Evolutionary conservation across 2,888 invertebrate genomes (phyloP).

Genomic region (Hesperia comma): DNA sequence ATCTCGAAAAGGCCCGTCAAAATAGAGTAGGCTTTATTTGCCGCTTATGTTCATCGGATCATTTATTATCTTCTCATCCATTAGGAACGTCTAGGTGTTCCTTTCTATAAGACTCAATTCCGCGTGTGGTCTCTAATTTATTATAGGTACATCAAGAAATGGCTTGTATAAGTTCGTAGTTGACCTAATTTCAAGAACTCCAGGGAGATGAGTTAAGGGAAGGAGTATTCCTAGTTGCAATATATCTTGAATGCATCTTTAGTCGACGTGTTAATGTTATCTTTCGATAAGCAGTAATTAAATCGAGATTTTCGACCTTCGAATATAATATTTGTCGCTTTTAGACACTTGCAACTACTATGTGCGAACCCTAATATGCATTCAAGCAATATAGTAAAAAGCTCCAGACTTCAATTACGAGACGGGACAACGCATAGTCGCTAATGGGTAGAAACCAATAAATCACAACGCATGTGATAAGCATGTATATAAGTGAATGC

Average conservation of each 20-base stretch:
- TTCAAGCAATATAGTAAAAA: no score
- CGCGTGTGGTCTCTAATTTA: constrained; percentile 53
- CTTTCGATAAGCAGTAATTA: no score
- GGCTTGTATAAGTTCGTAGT: neutral
- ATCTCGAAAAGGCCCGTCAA: constrained; percentile 44
- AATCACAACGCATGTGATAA: neutral
- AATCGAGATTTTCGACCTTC: no score
- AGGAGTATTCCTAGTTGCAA: neutral
- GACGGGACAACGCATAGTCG: neutral
- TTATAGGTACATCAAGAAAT: no score
- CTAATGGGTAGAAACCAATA: neutral
- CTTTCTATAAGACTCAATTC: constrained; percentile 59
- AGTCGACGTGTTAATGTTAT: no score
- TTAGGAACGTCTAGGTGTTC: constrained; percentile 49
- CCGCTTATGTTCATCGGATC: constrained; percentile 45
- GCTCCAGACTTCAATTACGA: no score
- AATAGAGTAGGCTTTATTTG: constrained; percentile 46
- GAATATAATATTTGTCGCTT: no score
- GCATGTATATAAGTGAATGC: constrained; percentile 5
- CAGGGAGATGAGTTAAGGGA: neutral
- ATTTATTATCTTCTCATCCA: constrained; percentile 53
- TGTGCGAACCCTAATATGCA: no score
- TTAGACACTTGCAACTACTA: no score
- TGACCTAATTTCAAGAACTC: neutral
- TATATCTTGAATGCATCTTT: neutral